Conservation (phyloP, 2,888 invertebrate species). For the Napeogenes inachia region DNA sequence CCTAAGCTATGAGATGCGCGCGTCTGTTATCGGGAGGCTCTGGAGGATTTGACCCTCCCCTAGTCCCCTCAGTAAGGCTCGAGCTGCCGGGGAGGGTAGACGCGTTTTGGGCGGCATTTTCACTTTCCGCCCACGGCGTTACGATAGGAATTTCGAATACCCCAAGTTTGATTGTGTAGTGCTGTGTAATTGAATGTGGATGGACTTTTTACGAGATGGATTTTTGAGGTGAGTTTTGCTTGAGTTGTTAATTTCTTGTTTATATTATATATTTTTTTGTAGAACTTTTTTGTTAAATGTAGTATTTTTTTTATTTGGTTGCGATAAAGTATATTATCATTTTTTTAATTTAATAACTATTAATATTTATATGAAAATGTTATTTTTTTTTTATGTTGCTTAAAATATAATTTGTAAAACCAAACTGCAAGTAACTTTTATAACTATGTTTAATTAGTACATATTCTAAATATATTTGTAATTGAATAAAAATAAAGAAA, state of each 20-base stretch:
- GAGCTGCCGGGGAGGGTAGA: constrained; percentile 44
- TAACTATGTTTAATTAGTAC: too few relatives aligned
- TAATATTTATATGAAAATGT: too few relatives aligned
- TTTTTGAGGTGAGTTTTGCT: constrained; percentile 39
- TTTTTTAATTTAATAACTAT: neutral
- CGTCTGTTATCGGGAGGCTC: constrained; percentile 55
- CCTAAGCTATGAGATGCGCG: constrained; percentile 67
- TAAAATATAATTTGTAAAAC: too few relatives aligned
- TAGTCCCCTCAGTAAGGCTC: constrained; percentile 69
- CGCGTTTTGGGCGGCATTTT: constrained; percentile 46
- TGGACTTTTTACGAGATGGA: constrained; percentile 47
- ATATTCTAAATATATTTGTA: neutral
- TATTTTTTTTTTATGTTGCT: too few relatives aligned
- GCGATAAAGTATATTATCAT: constrained; percentile 3
- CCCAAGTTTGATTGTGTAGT: constrained; percentile 39
- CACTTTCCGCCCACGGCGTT: constrained; percentile 44
- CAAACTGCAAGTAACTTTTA: too few relatives aligned
- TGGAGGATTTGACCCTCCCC: constrained; percentile 57
- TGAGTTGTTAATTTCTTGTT: constrained; percentile 11
- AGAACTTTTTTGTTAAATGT: neutral
- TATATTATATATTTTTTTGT: neutral
- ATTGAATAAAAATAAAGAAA: too few relatives aligned
- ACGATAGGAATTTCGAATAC: constrained; percentile 34
- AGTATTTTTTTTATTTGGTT: neutral
- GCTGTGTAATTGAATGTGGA: constrained; percentile 49